Evolutionary conservation across 2,888 invertebrate genomes (phyloP), one percentile per base, ranked within the genome.

Genomic region (Aporophyla lueneburgensis): DNA sequence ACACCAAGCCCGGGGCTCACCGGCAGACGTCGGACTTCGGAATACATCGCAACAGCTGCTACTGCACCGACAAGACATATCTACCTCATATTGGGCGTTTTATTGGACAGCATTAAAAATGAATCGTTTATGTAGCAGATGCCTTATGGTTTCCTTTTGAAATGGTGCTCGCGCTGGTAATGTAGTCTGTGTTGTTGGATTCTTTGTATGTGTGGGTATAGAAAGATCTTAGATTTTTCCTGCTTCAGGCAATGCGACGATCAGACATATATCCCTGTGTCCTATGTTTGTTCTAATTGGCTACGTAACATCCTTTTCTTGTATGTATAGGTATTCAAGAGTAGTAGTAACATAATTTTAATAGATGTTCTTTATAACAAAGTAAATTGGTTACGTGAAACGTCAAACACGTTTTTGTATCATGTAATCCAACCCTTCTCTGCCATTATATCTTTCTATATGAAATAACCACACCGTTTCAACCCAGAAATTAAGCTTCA

Each of bases 51-150:
- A 75, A 84, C 88, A 87, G 85, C 86, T 87, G 88, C 70, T 76
- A 70, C 76, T 71, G 78, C 66, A 67, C 72, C 53, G 63, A 75
- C 51, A 78, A 78, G 78, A 71, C 71, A 76, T 75, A 86, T 79
- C 80, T 78, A 83, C 76, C 70, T 81, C 62, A 78, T 81, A 86
- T 85, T 85, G 76, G 77, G 72, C 59, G 40, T 81, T 86, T 87
- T 87, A 86, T 87, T 78, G 68, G 81, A 79, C 71, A 75, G 59
- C 78, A 83, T 87, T 86, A 83, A 87, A 81, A 80, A 71, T 59
- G 58, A 63, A 78, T 80, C 68, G 76, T 75, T 80, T 78, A 74
- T 74, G 77, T 68, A 69, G 40, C 83, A 75, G 71, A 73, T 83
- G 81, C 54, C 24, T 33, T 75, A 59, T 27, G 51, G 16, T 71